Evolutionary conservation across 2,888 invertebrate species (phyloP).

Genomic region (Agelastica alni): DNA sequence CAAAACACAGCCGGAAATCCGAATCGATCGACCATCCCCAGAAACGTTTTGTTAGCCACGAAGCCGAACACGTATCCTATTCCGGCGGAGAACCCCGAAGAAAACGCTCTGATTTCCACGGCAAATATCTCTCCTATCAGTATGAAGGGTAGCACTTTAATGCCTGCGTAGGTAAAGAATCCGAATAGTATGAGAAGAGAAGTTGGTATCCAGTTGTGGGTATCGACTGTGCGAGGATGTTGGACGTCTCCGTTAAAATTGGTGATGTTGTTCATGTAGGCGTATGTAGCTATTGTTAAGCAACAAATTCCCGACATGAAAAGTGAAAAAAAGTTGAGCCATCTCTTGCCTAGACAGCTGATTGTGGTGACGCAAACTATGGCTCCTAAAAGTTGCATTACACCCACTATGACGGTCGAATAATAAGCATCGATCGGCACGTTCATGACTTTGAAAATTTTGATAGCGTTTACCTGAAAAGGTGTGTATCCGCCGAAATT

Average conservation of each 20-base stretch:
- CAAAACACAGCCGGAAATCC: slow-evolving; percentile 75
- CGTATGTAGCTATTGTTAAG: slow-evolving; percentile 64
- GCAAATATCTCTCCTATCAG: slow-evolving; percentile 79
- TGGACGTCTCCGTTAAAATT: slow-evolving; percentile 31
- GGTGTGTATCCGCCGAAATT: slow-evolving; percentile 78
- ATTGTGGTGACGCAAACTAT: slow-evolving; percentile 68
- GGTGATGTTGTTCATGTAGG: slow-evolving; percentile 45
- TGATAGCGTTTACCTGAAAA: slow-evolving; percentile 74
- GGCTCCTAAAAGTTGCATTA: slow-evolving; percentile 71
- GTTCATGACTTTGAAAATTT: slow-evolving; percentile 71
- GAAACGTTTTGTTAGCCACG: slow-evolving; percentile 73
- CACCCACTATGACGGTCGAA: slow-evolving; percentile 73
- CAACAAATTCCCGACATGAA: slow-evolving; percentile 70
- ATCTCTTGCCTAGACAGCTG: slow-evolving; percentile 74
- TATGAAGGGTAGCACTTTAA: slow-evolving; percentile 78
- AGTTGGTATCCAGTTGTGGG: slow-evolving; percentile 67
- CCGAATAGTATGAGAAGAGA: slow-evolving; percentile 68
- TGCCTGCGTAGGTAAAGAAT: slow-evolving; percentile 70
- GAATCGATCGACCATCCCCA: slow-evolving; percentile 65
- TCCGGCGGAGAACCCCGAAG: slow-evolving; percentile 74
- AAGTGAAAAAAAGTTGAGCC: slow-evolving; percentile 69
- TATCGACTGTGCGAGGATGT: not conserved
- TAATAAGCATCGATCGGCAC: slow-evolving; percentile 77
- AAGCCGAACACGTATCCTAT: slow-evolving; percentile 78
- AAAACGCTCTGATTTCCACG: slow-evolving; percentile 69